phyloP scores from a whole-genome alignment of 2,888 invertebrate species.

The Gordius sp. region DNA sequence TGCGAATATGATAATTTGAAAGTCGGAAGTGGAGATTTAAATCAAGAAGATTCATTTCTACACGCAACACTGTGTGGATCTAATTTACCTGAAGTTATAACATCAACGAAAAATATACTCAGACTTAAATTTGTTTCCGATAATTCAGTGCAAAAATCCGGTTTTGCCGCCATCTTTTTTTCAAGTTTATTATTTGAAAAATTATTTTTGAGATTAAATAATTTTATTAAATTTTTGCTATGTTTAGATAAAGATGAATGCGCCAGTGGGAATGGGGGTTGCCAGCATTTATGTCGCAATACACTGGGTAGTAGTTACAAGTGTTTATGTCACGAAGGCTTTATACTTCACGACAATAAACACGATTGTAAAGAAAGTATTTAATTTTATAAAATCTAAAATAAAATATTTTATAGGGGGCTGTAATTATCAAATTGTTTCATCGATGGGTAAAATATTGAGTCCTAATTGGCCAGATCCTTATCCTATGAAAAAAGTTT shows the following conservation, averaged over 20 bases:
- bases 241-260: too few species aligned
- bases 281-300: conserved; percentile 83
- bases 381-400: too few species aligned
- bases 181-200: conserved; percentile 37
- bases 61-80: conserved; percentile 57
- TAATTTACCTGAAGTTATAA: conserved; percentile 53
- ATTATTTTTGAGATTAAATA: conserved; percentile 59
- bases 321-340: too few species aligned
- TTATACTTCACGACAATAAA: too few species aligned
- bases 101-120: conserved; percentile 67
- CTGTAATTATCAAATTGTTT: conserved; percentile 70
- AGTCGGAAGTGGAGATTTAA: conserved; percentile 36
- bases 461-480: conserved; percentile 64
- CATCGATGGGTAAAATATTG: conserved; percentile 52
- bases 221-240: conserved; percentile 70
- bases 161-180: conserved; percentile 74
- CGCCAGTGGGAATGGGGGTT: too few species aligned
- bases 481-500: conserved; percentile 66
- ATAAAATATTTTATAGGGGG: too few species aligned
- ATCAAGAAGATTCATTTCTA: conserved; percentile 20
- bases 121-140: conserved; percentile 76
- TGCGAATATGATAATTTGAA: conserved; percentile 89
- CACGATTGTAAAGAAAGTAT: too few species aligned
- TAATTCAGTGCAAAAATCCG: conserved; percentile 72
- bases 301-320: conserved; percentile 73